Conservation (phyloP, 2,797 vertebrate genomes). For the Gallinago solitaria region DNA sequence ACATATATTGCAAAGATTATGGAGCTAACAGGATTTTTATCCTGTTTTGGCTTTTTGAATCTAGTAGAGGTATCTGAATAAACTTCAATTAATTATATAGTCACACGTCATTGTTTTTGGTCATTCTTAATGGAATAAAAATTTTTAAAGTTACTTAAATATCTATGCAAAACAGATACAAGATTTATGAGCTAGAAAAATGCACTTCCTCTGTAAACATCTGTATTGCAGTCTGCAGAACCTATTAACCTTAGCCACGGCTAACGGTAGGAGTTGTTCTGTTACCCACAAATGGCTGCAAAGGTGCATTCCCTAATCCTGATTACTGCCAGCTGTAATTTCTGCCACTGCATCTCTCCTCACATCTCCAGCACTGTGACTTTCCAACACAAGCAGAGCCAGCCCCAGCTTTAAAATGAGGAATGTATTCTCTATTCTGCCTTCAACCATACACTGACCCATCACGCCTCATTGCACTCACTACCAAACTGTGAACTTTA, state of each 20-base stretch:
- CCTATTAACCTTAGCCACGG: not conserved
- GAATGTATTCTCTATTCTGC: not conserved
- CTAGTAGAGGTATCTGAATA: not conserved
- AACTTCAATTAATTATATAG: not conserved
- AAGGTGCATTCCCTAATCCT: slow-evolving; percentile 4
- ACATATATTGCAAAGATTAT: not conserved
- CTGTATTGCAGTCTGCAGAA: not conserved
- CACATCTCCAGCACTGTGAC: not conserved
- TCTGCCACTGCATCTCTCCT: not conserved
- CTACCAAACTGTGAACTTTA: not conserved
- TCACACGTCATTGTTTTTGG: not conserved
- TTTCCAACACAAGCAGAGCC: not conserved
- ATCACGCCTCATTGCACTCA: not conserved
- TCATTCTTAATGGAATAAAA: not conserved
- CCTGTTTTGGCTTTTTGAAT: not conserved
- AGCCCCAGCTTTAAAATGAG: not conserved
- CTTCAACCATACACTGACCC: not conserved
- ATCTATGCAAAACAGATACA: not conserved
- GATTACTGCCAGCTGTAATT: slow-evolving; percentile 34
- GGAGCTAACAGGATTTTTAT: not conserved
- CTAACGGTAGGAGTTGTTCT: not conserved
- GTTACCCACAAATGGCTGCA: not conserved
- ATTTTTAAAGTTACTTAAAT: not conserved
- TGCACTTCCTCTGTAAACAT: not conserved
- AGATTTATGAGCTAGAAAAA: not conserved